Conservation (phyloP, 2,888 invertebrate genomes). For the Teinopalpus imperialis region DNA sequence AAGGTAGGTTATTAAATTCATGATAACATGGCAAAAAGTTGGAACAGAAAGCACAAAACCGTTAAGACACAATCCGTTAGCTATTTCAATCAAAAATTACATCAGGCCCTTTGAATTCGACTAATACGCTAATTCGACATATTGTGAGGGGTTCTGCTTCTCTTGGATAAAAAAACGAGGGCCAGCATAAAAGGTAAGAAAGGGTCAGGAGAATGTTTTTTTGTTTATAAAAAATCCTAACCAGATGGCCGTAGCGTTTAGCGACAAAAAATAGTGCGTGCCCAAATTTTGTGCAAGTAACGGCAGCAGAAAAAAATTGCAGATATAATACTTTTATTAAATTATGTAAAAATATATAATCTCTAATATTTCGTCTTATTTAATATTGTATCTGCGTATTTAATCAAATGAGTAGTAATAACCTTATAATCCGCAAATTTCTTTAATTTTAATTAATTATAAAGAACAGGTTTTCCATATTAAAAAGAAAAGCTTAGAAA, state of each 20-base stretch:
- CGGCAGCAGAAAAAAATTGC: constrained; percentile 42
- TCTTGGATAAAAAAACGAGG: constrained; percentile 58
- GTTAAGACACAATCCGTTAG: constrained; percentile 76
- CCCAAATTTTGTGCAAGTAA: constrained; percentile 64
- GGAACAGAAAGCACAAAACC: constrained; percentile 46
- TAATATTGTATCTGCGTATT: no score
- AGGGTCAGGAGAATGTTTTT: constrained; percentile 76
- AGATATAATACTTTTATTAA: no score
- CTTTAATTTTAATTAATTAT: no score
- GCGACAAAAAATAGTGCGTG: constrained; percentile 77
- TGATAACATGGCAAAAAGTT: constrained; percentile 34
- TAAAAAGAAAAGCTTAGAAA: no score
- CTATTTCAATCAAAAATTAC: constrained; percentile 77
- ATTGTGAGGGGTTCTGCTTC: constrained; percentile 68
- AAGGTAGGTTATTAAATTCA: constrained; percentile 47
- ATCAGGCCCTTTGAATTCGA: constrained; percentile 73
- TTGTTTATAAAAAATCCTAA: constrained; percentile 70
- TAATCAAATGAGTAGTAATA: no score
- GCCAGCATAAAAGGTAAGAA: constrained; percentile 77
- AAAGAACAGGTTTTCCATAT: no score
- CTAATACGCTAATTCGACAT: constrained; percentile 81
- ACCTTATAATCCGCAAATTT: no score
- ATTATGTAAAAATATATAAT: no score
- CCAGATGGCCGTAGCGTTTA: constrained; percentile 78
- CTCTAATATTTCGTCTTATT: no score